phyloP scores from a whole-genome alignment of 2,797 vertebrate species.

The Scomberomorus guttatus region DNA sequence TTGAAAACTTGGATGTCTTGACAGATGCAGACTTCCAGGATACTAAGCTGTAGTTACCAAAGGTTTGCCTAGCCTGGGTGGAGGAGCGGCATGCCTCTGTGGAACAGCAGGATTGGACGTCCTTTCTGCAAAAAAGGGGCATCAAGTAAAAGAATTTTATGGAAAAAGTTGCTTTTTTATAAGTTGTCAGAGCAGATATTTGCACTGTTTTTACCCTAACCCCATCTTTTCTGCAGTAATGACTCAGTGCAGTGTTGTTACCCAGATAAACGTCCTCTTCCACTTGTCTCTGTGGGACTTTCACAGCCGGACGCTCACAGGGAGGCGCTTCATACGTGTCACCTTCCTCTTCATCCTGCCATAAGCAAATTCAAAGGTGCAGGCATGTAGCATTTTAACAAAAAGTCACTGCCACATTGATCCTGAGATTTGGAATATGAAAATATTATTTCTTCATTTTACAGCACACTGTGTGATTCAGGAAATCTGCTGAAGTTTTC shows the following conservation, averaged over 20 bases:
- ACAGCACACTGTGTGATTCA: background rate
- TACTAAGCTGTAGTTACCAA: conserved; percentile 48
- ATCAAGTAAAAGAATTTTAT: background rate
- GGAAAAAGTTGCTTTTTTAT: background rate
- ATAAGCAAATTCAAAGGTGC: conserved; percentile 7
- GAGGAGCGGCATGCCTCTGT: conserved; percentile 73
- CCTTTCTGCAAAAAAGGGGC: conserved; percentile 65
- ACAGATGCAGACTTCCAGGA: conserved; percentile 10
- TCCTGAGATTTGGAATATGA: too few species aligned
- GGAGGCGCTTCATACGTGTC: conserved; percentile 86
- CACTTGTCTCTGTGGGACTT: conserved; percentile 71
- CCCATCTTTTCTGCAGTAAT: background rate
- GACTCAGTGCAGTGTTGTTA: conserved; percentile 50
- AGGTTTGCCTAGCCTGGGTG: conserved; percentile 64
- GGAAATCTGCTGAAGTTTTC: background rate
- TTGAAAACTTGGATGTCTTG: background rate
- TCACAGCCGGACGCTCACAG: conserved; percentile 74
- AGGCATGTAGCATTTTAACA: background rate
- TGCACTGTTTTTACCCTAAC: background rate
- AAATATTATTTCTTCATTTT: background rate
- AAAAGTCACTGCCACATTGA: background rate
- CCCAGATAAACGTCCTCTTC: conserved; percentile 85
- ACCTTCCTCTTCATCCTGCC: conserved; percentile 80
- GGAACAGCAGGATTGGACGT: conserved; percentile 45
- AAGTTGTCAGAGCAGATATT: background rate